phyloP scores from a whole-genome alignment of 2,888 invertebrate species.

The Lasius platythorax region DNA sequence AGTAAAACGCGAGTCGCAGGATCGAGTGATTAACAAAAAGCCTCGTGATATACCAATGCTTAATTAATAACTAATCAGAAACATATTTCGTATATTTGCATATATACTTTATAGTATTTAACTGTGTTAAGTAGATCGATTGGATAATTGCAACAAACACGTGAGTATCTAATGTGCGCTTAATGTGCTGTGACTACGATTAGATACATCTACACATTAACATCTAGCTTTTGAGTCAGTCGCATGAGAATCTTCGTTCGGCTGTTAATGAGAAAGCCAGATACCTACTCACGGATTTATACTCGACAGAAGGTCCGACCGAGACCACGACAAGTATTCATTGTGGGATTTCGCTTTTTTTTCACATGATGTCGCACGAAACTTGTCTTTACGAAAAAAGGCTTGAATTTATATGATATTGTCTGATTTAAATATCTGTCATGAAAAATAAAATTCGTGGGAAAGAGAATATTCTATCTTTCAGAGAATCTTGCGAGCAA shows the following conservation, averaged over 20 bases:
- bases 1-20: no score
- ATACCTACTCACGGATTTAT: slow-evolving; percentile 61
- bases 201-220: slow-evolving; percentile 16
- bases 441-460: slow-evolving; percentile 24
- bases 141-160: slow-evolving; percentile 11
- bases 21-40: no score
- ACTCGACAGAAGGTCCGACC: slow-evolving; percentile 44
- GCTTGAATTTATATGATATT: slow-evolving; percentile 19
- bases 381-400: slow-evolving; percentile 29
- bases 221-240: slow-evolving; percentile 52
- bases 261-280: slow-evolving; percentile 72
- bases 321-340: slow-evolving; percentile 27
- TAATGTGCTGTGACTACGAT: slow-evolving; percentile 52
- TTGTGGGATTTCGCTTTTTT: slow-evolving; percentile 45
- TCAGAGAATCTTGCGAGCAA: neutral
- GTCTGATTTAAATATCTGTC: neutral
- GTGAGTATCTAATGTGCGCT: slow-evolving; percentile 57
- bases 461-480: neutral
- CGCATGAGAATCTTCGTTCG: slow-evolving; percentile 55
- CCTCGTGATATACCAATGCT: no score
- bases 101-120: no score
- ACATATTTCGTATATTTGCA: no score
- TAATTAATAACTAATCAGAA: no score
- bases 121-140: neutral
- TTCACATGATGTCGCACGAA: slow-evolving; percentile 21